Conservation (phyloP, 2,888 invertebrate species). For the Cotesia congregata region DNA sequence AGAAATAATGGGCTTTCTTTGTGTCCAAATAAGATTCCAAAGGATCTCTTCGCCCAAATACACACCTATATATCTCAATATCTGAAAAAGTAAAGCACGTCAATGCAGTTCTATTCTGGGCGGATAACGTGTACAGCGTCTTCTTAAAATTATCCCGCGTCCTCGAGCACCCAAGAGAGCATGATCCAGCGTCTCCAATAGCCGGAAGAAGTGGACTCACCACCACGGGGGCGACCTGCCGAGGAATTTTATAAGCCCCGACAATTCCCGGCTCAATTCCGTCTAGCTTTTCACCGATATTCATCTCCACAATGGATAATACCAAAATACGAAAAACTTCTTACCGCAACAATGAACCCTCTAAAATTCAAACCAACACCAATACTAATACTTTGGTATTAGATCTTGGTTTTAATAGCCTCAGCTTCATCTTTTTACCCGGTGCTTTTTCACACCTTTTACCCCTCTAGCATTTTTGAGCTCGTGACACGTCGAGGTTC, state of each 20-base stretch:
- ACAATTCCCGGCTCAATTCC: slow-evolving; percentile 1
- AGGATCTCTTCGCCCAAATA: neutral
- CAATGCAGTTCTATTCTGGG: neutral
- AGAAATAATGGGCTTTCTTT: neutral
- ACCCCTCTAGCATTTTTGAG: slow-evolving; percentile 10
- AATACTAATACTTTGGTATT: slow-evolving; percentile 26
- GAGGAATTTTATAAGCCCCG: neutral
- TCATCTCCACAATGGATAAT: slow-evolving; percentile 30
- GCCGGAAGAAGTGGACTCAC: slow-evolving; percentile 53
- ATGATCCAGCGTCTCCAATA: slow-evolving; percentile 51
- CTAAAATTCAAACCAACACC: slow-evolving; percentile 27
- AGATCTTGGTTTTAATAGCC: slow-evolving; percentile 64
- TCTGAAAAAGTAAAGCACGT: too few relatives aligned
- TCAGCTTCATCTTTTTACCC: slow-evolving; percentile 59
- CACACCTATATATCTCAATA: too few relatives aligned
- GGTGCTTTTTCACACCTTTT: slow-evolving; percentile 66
- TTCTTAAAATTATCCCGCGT: slow-evolving; percentile 46
- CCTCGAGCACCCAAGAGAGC: slow-evolving; percentile 63
- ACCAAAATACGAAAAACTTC: slow-evolving; percentile 62
- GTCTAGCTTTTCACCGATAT: neutral
- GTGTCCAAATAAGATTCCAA: slow-evolving; percentile 18
- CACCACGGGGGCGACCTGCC: neutral
- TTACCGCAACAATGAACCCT: slow-evolving; percentile 64
- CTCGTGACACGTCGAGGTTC: slow-evolving; percentile 53
- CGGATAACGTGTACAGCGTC: neutral